Evolutionary conservation across 2,113 vertebrate species (phyloP), one percentile per base, ranked within the genome.

Genomic region (Tachuris rubrigastra): DNA sequence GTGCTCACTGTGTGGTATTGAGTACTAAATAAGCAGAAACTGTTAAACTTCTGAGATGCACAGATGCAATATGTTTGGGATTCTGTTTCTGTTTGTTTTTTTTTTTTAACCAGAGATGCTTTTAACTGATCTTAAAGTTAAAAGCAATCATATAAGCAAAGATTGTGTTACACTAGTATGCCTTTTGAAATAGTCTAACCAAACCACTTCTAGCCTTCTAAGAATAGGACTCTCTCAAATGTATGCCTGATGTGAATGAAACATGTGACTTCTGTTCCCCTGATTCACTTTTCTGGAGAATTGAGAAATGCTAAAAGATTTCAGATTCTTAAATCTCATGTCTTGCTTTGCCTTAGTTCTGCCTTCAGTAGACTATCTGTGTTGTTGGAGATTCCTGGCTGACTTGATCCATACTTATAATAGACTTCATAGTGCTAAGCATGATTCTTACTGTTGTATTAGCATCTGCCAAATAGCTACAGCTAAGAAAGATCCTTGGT

Each of bases 141-240:
- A 81, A 92, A 96, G 60, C 44, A 92, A 42, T 77, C 81, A 68
- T 73, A 55, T 81, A 74, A 72, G 55, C 76, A 35, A 90, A 85
- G 78, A 87, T 58, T 73, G 67, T 80, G 79, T 89, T 92, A 71
- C 23, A 44, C 55, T 93, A 67, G 23, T 81, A 77, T 95, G 95
- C 87, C 85, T 97, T 94, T 87, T 91, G 42, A 94, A 94, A 53
- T 58, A 77, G 59, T 93, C 69, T 93, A 66, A 92, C 84, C 73
- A 87, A 95, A 90, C 72, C 39, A 50, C 20, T 88, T 94, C 24
- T 59, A 81, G 85, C 79, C 87, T 86, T 93, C 52, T 68, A 68
- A 92, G 68, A 27, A 28, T 49, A n/a, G 27, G 52, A 87, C 35
- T 82, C 20, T 71, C 15, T 74, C 49, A 94, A 75, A 65, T 66